Percentiles rank a stretch among this genome's conserved stretches.
phyloP scores from a whole-genome alignment of 1,140 invertebrate genomes.

The Radopholus similis region DNA sequence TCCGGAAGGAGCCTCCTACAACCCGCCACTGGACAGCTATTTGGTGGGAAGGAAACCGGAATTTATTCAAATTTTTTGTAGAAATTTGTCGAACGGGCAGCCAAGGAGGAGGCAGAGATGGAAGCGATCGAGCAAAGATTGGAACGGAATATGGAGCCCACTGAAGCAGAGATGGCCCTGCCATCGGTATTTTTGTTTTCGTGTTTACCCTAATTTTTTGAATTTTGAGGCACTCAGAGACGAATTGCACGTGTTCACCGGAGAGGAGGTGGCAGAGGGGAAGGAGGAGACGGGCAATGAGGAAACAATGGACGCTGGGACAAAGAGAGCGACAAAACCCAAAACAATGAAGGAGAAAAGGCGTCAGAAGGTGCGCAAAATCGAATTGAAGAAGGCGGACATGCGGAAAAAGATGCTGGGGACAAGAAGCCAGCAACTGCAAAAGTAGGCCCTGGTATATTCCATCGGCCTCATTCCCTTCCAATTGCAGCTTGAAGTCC shows the following conservation, averaged over 20 bases:
- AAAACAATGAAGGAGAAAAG: no score
- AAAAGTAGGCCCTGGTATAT: no score
- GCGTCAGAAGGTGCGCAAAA: no score
- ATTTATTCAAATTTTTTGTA: slow-evolving; percentile 1
- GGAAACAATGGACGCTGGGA: background rate
- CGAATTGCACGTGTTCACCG: background rate
- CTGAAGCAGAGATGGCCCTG: background rate
- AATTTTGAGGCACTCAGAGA: background rate
- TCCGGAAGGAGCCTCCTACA: slow-evolving; percentile 32
- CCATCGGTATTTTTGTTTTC: slow-evolving; percentile 6
- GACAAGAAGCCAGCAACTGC: no score
- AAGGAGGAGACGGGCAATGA: background rate
- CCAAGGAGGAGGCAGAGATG: slow-evolving; percentile 25
- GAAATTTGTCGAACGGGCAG: slow-evolving; percentile 22
- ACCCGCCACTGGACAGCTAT: slow-evolving; percentile 33
- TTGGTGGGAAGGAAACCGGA: slow-evolving; percentile 15
- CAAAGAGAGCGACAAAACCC: no score
- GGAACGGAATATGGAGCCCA: slow-evolving; percentile 6
- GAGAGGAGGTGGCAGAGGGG: background rate
- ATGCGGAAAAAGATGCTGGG: no score
- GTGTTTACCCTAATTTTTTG: background rate
- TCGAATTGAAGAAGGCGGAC: no score
- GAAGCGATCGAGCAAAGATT: background rate
- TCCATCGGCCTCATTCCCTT: no score
- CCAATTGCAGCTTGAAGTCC: slow-evolving; percentile 35